A percentile compares a stretch with the other conserved stretches of the same genome.
Evolutionary conservation across 1,140 invertebrate species (phyloP).

Genomic region (Thalassaphorura encarpata): DNA sequence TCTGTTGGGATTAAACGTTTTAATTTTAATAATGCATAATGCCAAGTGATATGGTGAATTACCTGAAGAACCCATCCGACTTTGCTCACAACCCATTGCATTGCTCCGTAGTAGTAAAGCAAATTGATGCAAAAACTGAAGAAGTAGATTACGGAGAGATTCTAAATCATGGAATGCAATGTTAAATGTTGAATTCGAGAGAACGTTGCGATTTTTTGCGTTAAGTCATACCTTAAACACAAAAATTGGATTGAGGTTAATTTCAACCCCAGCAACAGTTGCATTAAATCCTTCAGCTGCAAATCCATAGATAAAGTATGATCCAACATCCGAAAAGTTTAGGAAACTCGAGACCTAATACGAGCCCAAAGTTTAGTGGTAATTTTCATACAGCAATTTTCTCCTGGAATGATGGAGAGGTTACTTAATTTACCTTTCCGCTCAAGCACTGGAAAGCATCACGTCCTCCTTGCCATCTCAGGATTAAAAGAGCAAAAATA

Average conservation of each 20-base stretch:
- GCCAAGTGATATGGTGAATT: constrained; percentile 8
- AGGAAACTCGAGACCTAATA: constrained; percentile 63
- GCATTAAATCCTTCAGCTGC: constrained; percentile 11
- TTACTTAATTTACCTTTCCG: constrained; percentile 62
- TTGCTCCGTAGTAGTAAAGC: constrained; percentile 72
- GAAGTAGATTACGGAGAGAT: constrained; percentile 80
- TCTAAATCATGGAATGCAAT: constrained; percentile 40
- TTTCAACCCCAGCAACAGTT: not conserved
- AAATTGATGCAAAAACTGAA: constrained; percentile 78
- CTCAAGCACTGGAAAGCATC: constrained; percentile 68
- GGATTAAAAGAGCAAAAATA: constrained; percentile 69
- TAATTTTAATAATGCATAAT: no score
- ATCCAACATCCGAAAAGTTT: constrained; percentile 61
- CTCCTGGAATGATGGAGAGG: no score
- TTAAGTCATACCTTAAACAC: constrained; percentile 62
- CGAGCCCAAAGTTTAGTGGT: no score
- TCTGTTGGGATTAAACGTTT: no score
- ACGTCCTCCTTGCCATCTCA: constrained; percentile 69
- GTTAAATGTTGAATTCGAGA: constrained; percentile 20
- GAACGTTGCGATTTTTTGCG: not conserved
- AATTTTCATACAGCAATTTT: no score
- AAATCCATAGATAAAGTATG: constrained; percentile 74
- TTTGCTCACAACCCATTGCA: constrained; percentile 75
- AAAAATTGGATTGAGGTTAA: constrained; percentile 45
- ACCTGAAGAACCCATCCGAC: constrained; percentile 62